Evolutionary conservation across 2,888 invertebrate species (phyloP), one percentile per base, ranked within the genome.

Genomic region (Coleophora deauratella): DNA sequence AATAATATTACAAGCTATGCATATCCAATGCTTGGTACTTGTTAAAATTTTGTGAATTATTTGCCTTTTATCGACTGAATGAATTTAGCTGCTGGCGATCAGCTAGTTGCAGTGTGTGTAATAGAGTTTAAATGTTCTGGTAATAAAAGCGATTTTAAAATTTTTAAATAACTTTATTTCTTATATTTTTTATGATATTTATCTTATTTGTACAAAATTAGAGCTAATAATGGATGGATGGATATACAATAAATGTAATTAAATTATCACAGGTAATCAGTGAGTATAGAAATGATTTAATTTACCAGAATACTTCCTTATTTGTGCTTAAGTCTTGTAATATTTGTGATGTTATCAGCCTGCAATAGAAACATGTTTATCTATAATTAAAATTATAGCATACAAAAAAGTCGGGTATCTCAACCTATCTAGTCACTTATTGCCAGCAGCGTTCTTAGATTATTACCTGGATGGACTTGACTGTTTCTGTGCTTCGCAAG

Each of bases 221-320:
- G 3, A 35, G 7, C 3, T 21, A 13, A 30, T 14, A 32, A 33
- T 30, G 27, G 37, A 40, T 37, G 38, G 51, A 52, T 46, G 21
- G 47, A 50, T 40, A 46, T 35, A 4, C 21, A 4, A 21, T 21
- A 21, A n/a, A n/a, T n/a, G n/a, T n/a, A n/a, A n/a, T n/a, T n/a
- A n/a, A n/a, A n/a, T n/a, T 21, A 4, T 4, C 21, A 21, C 3
- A 21, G 6, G 21, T 21, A 21, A 21, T 6, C 3, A 21, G 21
- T 21, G 6, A 4, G 21, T 21, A 21, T 3, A 4, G 21, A 21
- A 21, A 3, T 21, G 6, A 6, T n/a, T 10, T 7, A 4, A 35
- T 33, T 87, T 65, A 93, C 93, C 93, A 93, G 65, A 88, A 89
- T 13, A 91, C 74, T 56, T 91, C 89, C 66, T 91, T 93, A 57